A percentile compares a stretch with the other conserved stretches of the same genome.
Evolutionary conservation across 2,797 vertebrate species (phyloP).

Genomic region (Orestias chungarensis): DNA sequence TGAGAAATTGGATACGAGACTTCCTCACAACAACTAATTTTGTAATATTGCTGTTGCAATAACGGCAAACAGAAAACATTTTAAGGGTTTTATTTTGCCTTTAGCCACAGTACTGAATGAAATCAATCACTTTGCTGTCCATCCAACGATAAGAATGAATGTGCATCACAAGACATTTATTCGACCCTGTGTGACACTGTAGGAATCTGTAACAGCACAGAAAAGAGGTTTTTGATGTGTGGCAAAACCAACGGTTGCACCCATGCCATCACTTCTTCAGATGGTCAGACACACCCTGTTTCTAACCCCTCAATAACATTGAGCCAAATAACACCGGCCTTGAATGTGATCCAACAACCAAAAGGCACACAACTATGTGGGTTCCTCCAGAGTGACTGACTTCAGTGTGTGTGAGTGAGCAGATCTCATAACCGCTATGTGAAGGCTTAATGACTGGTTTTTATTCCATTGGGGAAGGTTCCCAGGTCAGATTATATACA

Average conservation of each 20-base stretch:
- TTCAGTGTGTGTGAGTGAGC: conserved; percentile 34
- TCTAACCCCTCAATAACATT: conserved; percentile 58
- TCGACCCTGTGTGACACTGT: neutral
- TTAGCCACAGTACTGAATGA: neutral
- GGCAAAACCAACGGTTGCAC: conserved; percentile 49
- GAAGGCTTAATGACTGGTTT: conserved; percentile 71
- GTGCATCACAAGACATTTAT: neutral
- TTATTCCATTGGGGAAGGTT: conserved; percentile 66
- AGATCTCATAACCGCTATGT: conserved; percentile 55
- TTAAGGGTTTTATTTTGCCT: neutral
- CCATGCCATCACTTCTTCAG: conserved; percentile 60
- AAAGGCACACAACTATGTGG: conserved; percentile 49
- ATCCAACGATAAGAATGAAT: neutral
- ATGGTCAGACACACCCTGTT: conserved; percentile 53
- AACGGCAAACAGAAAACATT: neutral
- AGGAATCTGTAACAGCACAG: neutral
- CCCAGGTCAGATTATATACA: conserved; percentile 60
- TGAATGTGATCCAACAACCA: conserved; percentile 67
- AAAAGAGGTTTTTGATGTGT: conserved; percentile 40
- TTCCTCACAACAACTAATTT: neutral
- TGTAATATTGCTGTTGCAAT: too few species aligned
- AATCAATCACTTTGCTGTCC: neutral
- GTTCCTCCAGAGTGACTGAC: conserved; percentile 39
- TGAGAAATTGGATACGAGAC: neutral
- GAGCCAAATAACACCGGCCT: conserved; percentile 60